Percentiles rank a stretch among this genome's conserved stretches.
Conservation (phyloP, 2,797 vertebrate species). For the Helicolenus hilgendorfi region DNA sequence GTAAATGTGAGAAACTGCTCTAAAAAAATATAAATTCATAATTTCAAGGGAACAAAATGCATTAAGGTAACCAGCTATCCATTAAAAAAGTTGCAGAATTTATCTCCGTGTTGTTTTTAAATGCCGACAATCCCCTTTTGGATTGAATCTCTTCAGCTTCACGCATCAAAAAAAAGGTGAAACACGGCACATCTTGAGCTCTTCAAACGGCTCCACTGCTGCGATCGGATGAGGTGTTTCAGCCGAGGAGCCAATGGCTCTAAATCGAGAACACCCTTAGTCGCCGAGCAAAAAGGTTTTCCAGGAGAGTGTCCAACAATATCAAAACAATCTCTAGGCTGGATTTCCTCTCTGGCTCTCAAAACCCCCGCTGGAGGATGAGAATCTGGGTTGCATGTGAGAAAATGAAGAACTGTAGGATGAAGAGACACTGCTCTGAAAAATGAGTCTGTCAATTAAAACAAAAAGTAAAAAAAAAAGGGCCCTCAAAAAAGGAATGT, state of each 20-base stretch:
- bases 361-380: constrained; percentile 41
- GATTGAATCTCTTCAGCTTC: not conserved
- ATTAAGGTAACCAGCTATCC: not conserved
- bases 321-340: constrained; percentile 86
- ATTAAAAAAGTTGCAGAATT: not conserved
- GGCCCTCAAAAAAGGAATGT: not conserved
- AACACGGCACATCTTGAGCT: constrained; percentile 27
- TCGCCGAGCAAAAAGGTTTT: constrained; percentile 78
- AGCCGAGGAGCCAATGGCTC: constrained; percentile 45
- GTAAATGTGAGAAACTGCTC: not conserved
- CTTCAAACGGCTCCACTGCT: constrained; percentile 42
- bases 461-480: constrained; percentile 18
- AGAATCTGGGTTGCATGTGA: constrained; percentile 72
- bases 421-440: constrained; percentile 41
- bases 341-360: constrained; percentile 82
- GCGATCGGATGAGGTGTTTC: constrained; percentile 77
- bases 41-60: not conserved
- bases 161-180: not conserved
- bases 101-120: not conserved
- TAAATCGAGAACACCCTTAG: constrained; percentile 74
- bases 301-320: constrained; percentile 87
- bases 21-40: not conserved
- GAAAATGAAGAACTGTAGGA: constrained; percentile 37
- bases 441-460: constrained; percentile 43
- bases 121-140: not conserved